These are phyloP conservation scores for Pherbina coryleti DNA, from an alignment of 2,888 invertebrate genomes.

Conservation along the genomic window DNA sequence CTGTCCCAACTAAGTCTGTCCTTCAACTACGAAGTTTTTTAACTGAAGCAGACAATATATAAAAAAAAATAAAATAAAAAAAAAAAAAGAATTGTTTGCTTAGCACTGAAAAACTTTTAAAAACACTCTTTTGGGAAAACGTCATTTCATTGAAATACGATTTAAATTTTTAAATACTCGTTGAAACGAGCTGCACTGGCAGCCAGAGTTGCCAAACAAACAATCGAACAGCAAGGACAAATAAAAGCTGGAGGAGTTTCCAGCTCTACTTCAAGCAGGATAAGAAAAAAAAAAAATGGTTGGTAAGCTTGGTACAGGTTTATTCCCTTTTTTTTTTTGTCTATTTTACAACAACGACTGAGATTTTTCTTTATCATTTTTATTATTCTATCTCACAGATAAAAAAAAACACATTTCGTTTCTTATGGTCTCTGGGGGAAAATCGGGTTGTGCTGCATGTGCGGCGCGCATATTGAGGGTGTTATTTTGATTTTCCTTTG, in stretches of 20 bases:
- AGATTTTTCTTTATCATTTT: conserved; percentile 34
- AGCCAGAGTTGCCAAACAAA: not conserved
- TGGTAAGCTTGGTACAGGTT: not conserved
- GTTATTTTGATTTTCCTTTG: not conserved
- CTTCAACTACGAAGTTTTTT: too few relatives aligned
- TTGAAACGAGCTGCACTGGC: not conserved
- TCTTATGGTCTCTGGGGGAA: conserved; percentile 31
- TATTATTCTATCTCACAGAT: not conserved
- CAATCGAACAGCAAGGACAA: not conserved
- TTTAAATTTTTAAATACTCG: conserved; percentile 46
- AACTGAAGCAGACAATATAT: too few relatives aligned
- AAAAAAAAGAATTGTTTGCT: too few relatives aligned
- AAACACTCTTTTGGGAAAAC: conserved; percentile 47
- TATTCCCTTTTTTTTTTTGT: too few relatives aligned
- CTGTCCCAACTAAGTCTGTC: too few relatives aligned
- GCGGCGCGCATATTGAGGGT: not conserved
- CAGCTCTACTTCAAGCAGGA: not conserved
- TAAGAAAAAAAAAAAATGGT: not conserved
- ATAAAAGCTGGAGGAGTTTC: not conserved
- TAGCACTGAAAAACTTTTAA: not conserved
- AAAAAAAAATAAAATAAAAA: too few relatives aligned
- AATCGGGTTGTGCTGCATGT: conserved; percentile 9
- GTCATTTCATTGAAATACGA: conserved; percentile 51
- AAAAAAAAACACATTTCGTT: conserved; percentile 4
- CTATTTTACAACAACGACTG: not conserved